phyloP scores from a whole-genome alignment of 2,888 invertebrate genomes.

The Caenorhabditis zanzibari region DNA sequence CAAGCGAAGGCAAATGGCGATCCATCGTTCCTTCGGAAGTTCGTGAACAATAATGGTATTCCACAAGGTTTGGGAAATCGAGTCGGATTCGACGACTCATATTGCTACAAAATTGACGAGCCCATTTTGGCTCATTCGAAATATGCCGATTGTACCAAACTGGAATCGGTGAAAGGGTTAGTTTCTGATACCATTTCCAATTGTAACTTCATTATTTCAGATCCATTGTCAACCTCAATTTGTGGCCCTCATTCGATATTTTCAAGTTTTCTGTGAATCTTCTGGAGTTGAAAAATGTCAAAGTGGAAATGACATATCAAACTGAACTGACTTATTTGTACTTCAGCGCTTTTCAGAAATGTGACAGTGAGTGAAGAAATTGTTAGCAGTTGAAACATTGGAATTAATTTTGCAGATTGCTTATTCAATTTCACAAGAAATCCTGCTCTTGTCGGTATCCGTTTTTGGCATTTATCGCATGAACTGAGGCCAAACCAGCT shows the following conservation, averaged over 20 bases:
- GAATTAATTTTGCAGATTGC: slow-evolving; percentile 26
- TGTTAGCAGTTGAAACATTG: too few species aligned
- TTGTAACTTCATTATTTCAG: slow-evolving; percentile 3
- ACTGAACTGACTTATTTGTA: slow-evolving; percentile 45
- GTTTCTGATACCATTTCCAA: neutral
- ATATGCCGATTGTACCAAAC: slow-evolving; percentile 22
- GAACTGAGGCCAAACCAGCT: neutral
- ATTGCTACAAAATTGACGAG: slow-evolving; percentile 19
- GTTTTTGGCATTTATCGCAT: slow-evolving; percentile 5
- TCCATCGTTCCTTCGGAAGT: slow-evolving; percentile 10
- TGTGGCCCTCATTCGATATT: slow-evolving; percentile 2
- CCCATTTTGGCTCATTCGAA: neutral
- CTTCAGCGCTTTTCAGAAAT: slow-evolving; percentile 35
- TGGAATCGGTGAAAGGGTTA: neutral
- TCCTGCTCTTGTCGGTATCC: slow-evolving; percentile 28
- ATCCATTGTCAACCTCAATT: slow-evolving; percentile 4
- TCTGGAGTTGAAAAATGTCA: slow-evolving; percentile 22
- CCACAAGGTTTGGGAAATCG: slow-evolving; percentile 28
- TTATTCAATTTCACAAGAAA: slow-evolving; percentile 26
- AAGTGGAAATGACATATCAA: slow-evolving; percentile 9
- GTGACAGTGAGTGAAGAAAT: slow-evolving; percentile 19
- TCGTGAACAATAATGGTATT: slow-evolving; percentile 11
- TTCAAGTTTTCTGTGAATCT: slow-evolving; percentile 39
- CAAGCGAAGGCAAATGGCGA: neutral
- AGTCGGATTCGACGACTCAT: neutral